Conservation (phyloP, 2,113 vertebrate species). For the Odocoileus virginianus region DNA sequence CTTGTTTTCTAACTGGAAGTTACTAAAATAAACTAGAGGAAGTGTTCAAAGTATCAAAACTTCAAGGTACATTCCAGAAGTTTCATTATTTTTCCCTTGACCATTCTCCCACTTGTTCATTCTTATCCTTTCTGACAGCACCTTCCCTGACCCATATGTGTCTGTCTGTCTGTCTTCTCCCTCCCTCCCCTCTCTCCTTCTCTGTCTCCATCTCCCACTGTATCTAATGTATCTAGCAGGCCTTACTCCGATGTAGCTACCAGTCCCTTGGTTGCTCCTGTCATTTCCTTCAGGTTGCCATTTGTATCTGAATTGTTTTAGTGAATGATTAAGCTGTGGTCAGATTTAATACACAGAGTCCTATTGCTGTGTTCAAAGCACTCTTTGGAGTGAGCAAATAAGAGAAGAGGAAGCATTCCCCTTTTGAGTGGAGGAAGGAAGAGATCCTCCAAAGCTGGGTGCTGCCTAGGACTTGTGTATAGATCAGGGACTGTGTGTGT, state of each 20-base stretch:
- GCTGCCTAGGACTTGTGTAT: background rate
- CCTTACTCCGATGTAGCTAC: background rate
- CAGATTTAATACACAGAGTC: background rate
- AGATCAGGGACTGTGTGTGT: background rate
- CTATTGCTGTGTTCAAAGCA: background rate
- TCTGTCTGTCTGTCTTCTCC: background rate
- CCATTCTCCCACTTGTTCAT: background rate
- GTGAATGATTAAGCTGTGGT: background rate
- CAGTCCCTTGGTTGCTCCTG: background rate
- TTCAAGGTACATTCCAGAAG: background rate
- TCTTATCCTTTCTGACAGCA: background rate
- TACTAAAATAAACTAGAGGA: background rate
- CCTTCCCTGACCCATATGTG: background rate
- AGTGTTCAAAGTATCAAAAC: background rate
- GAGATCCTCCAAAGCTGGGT: background rate
- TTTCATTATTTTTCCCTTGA: background rate
- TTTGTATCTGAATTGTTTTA: background rate
- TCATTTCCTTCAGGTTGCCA: background rate
- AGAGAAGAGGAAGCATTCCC: background rate
- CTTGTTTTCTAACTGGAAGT: background rate
- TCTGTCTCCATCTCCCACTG: background rate
- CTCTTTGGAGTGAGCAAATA: background rate
- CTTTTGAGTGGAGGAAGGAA: background rate
- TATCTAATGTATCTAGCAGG: background rate
- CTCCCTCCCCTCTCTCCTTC: background rate